Conservation (phyloP, 1,140 invertebrate genomes). For the Harpegnathos saltator region DNA sequence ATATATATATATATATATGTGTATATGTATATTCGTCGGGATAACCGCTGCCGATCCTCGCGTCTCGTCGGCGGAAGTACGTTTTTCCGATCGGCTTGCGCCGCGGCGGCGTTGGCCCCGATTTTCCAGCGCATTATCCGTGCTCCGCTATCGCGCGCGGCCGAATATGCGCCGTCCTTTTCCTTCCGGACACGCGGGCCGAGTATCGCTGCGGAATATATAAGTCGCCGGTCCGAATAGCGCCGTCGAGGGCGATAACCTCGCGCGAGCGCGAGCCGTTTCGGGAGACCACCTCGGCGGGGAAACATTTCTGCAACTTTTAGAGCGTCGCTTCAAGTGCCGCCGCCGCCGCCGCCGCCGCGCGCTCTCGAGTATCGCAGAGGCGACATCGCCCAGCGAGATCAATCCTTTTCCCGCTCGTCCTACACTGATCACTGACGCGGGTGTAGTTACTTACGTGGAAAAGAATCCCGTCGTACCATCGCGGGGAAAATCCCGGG, state of each 20-base stretch:
- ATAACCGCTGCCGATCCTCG: slow-evolving; percentile 46
- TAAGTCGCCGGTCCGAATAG: slow-evolving; percentile 37
- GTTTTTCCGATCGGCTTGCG: slow-evolving; percentile 65
- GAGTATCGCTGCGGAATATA: slow-evolving; percentile 46
- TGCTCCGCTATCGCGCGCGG: slow-evolving; percentile 57
- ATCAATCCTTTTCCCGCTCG: too few species aligned
- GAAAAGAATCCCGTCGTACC: too few species aligned
- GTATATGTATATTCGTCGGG: background rate
- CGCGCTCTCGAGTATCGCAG: too few species aligned
- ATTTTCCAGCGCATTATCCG: slow-evolving; percentile 70
- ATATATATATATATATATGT: too few species aligned
- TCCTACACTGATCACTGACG: too few species aligned
- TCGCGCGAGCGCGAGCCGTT: background rate
- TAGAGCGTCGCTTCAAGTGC: background rate
- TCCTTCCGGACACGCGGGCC: slow-evolving; percentile 26
- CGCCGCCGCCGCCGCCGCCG: too few species aligned
- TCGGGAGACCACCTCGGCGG: background rate
- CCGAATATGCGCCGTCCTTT: slow-evolving; percentile 55
- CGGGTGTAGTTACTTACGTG: too few species aligned
- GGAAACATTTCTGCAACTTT: background rate
- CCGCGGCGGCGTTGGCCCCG: slow-evolving; percentile 43
- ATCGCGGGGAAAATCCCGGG: too few species aligned
- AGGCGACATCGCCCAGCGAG: too few species aligned
- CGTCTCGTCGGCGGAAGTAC: slow-evolving; percentile 42
- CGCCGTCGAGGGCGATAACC: slow-evolving; percentile 19